Percentiles rank a stretch among this genome's conserved stretches.
These are phyloP conservation scores for Clarias pachynema DNA, from an alignment of 2,797 vertebrate genomes.

Conservation along the genomic window DNA sequence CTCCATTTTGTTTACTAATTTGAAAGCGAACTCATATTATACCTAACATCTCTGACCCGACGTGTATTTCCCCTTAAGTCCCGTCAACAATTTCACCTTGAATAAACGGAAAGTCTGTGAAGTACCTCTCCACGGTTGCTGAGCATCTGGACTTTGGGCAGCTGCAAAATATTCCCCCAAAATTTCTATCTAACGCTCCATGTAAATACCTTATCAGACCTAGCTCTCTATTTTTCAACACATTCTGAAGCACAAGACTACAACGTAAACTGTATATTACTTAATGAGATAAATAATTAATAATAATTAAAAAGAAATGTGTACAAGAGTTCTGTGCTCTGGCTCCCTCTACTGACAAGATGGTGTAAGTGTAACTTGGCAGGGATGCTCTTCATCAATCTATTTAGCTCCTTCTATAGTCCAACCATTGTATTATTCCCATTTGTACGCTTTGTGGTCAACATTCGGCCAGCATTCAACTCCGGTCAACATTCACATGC, in stretches of 20 bases:
- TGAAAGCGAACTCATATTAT: neutral
- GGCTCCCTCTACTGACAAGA: conserved; percentile 4
- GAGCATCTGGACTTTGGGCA: neutral
- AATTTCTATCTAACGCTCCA: neutral
- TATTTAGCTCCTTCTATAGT: no score
- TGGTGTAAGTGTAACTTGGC: neutral
- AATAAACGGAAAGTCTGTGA: neutral
- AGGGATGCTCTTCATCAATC: neutral
- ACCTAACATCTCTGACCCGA: neutral
- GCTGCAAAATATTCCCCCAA: conserved; percentile 1
- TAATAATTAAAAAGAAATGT: neutral
- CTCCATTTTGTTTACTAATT: neutral
- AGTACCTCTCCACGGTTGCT: neutral
- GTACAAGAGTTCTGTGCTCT: neutral
- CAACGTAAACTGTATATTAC: neutral
- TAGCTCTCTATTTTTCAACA: neutral
- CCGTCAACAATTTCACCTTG: neutral
- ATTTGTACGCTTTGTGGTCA: no score
- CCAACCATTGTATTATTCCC: no score
- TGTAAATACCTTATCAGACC: neutral
- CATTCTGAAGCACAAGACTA: neutral
- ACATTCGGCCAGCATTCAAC: no score
- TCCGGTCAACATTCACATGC: no score
- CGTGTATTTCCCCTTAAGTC: conserved; percentile 8
- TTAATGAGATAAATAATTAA: no score